Conservation (phyloP, 1,140 invertebrate genomes). For the Asbolus verrucosus region DNA sequence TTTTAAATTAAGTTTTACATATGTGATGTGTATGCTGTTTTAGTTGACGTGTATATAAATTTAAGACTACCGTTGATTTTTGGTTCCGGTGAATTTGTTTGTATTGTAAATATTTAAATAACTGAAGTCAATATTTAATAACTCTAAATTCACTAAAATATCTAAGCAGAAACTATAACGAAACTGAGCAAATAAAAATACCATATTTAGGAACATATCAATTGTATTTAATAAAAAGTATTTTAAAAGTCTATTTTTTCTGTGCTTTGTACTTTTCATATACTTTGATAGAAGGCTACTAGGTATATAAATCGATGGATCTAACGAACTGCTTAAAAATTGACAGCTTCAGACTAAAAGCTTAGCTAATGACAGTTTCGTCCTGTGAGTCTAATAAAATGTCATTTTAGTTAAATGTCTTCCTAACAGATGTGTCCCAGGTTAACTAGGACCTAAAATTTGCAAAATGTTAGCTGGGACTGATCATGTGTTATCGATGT, state of each 20-base stretch:
- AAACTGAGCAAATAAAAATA: conserved; percentile 46
- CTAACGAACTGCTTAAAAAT: conserved; percentile 21
- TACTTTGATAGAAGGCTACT: conserved; percentile 41
- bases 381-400: conserved; percentile 43
- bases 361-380: conserved; percentile 47
- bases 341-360: conserved; percentile 42
- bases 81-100: conserved; percentile 9
- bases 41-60: conserved; percentile 29
- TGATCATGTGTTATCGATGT: conserved; percentile 44
- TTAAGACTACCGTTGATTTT: conserved; percentile 10
- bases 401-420: conserved; percentile 61
- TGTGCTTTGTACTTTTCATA: conserved; percentile 50
- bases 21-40: conserved; percentile 36
- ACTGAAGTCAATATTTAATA: conserved; percentile 48
- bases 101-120: conserved; percentile 41
- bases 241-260: conserved; percentile 49
- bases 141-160: conserved; percentile 43
- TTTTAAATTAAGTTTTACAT: conserved; percentile 18
- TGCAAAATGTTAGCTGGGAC: conserved; percentile 32
- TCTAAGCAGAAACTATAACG: conserved; percentile 43
- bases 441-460: conserved; percentile 27
- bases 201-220: conserved; percentile 54
- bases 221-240: conserved; percentile 32
- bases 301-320: conserved; percentile 7
- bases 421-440: conserved; percentile 55